Evolutionary conservation across 2,113 vertebrate species (phyloP), one percentile per base, ranked within the genome.

Genomic region (Casuarius casuarius): DNA sequence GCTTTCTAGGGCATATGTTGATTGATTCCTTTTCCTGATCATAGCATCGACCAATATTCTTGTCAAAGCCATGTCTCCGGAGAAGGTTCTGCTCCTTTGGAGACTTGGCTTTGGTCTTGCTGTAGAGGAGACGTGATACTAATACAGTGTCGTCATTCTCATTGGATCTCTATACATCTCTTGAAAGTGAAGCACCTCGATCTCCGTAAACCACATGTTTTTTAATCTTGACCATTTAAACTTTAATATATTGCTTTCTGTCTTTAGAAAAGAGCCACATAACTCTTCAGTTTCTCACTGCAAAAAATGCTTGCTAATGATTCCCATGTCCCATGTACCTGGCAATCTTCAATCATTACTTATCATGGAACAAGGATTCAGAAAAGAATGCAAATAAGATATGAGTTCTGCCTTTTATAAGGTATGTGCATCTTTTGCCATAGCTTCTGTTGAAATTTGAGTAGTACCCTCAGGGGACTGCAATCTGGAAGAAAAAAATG

Each of bases 291-390:
- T 12, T 51, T 51, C 17, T 62, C 12, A 25, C 11, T 59, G 29
- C 1, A 51, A 56, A 11, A n/a, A 21, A 33, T 9, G 0, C 40
- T 67, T 85, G 14, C 9, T 59, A 59, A 63, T 49, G 0, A 4
- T 75, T 89, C 35, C 7, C 6, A 5, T 38, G 16, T 2, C 16
- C 19, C 46, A 17, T 7, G 13, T 54, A 20, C 4, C 9, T 67
- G 44, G 9, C 26, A 71, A 2, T 59, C 33, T 85, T 90, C 52
- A 61, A 5, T 54, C 15, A 25, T 84, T 65, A 72, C 6, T 46
- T 84, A 58, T 19, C 12, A 26, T 20, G 8, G 17, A 35, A 20
- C 21, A 33, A n/a, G 19, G 21, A 68, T 65, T 72, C 31, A 85
- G 17, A 83, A 80, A 80, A 75, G 2, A 81, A 72, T 49, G 16